Evolutionary conservation across 2,797 vertebrate genomes (phyloP), one percentile per base, ranked within the genome.

Genomic region (Enteromius paludinosus): DNA sequence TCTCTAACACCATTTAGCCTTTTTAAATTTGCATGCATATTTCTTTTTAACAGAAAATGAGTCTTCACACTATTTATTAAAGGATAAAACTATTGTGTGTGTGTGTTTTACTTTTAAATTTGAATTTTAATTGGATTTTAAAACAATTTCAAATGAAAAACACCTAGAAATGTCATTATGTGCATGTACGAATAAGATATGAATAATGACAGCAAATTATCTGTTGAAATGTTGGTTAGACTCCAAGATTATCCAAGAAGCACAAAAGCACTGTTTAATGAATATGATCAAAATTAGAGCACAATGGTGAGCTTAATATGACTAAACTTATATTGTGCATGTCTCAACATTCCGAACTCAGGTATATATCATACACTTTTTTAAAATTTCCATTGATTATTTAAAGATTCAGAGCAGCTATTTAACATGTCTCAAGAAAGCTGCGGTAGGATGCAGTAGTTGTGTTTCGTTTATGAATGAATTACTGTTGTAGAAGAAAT

Each of bases 1-100:
- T 72, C 62, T 56, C 72, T 61, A 64, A 64, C 43, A 38, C 33
- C n/a, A 33, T 82, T 74, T 66, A 66, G 47, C 45, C 30, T 30
- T 75, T 73, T 18, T 33, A 62, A 47, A 79, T 59, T 0, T 61
- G 18, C 4, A 47, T 62, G 28, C 11, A 18, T 62, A 1, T 62
- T 72, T 49, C n/a, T 62, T 54, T 49, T 65, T 20, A 10, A 74
- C 10, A 28, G 17, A 73, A 43, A 61, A 47, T 0, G 5, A 43
- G 35, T 17, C 47, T 65, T 68, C 15, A 4, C 45, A 38, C 1
- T 6, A 25, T 78, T 66, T 25, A 64, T 75, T 28, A 43, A 41
- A 28, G 17, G 5, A 33, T 68, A 59, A 75, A 41, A 43, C 25
- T 74, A 56, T 59, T 18, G 8, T 28, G 33, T 35, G 33, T 35